Percentiles rank a stretch among this genome's conserved stretches.
Conservation (phyloP, 2,888 invertebrate genomes). For the Drosophila peninsularis region DNA sequence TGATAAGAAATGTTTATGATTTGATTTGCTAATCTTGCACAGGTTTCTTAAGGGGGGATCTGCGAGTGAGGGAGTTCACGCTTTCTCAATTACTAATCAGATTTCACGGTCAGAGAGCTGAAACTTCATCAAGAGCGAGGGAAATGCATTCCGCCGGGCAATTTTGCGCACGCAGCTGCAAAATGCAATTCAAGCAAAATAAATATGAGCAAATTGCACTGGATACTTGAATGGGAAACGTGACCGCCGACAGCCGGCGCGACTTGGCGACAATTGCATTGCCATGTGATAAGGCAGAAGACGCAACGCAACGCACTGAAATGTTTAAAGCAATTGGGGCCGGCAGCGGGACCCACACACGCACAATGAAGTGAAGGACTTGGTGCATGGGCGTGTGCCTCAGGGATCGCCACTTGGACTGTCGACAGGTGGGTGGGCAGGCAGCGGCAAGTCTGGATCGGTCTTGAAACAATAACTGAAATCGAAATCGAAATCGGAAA, state of each 20-base stretch:
- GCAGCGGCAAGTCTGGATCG: conserved; percentile 13
- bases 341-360: neutral
- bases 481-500: conserved; percentile 66
- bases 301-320: conserved; percentile 23
- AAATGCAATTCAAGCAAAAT: conserved; percentile 46
- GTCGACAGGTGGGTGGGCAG: conserved; percentile 56
- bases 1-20: conserved; percentile 1
- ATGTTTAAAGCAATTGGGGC: conserved; percentile 9
- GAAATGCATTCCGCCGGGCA: conserved; percentile 29
- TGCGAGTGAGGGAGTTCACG: conserved; percentile 1
- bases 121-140: conserved; percentile 22
- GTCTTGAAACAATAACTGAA: conserved; percentile 53
- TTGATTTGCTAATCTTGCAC: conserved; percentile 6
- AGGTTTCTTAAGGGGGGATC: neutral
- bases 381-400: neutral
- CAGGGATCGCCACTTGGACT: conserved; percentile 13
- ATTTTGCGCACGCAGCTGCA: conserved; percentile 55
- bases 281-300: conserved; percentile 33
- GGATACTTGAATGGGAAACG: conserved; percentile 39
- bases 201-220: conserved; percentile 43
- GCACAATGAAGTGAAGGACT: conserved; percentile 1
- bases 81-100: conserved; percentile 29
- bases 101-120: conserved; percentile 50
- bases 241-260: conserved; percentile 53
- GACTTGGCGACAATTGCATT: conserved; percentile 53